These are phyloP conservation scores for Platerodrilus igneus DNA, from an alignment of 2,888 invertebrate genomes.

Conservation along the genomic window DNA sequence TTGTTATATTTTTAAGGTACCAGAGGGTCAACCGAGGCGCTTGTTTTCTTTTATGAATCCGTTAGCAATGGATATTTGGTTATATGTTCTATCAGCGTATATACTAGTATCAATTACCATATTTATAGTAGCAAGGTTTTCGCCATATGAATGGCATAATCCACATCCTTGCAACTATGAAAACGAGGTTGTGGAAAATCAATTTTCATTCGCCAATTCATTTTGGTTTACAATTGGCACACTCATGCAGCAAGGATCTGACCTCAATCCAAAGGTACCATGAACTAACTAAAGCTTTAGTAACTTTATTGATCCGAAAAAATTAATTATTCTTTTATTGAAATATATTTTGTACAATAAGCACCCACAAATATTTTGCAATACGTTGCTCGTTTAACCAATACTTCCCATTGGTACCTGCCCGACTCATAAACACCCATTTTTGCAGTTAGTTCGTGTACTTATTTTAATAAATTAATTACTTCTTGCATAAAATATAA, in stretches of 20 bases:
- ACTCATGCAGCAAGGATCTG: constrained; percentile 80
- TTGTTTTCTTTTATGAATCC: constrained; percentile 86
- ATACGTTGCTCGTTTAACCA: constrained; percentile 27
- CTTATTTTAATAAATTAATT: too few relatives aligned
- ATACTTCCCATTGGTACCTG: constrained; percentile 32
- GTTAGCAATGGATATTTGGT: constrained; percentile 80
- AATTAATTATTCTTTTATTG: too few relatives aligned
- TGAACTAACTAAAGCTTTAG: constrained; percentile 9
- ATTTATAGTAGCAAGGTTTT: constrained; percentile 75
- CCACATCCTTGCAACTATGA: constrained; percentile 65
- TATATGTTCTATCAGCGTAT: constrained; percentile 77
- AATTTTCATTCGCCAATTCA: constrained; percentile 77
- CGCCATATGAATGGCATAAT: constrained; percentile 76
- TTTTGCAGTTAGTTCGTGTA: too few relatives aligned
- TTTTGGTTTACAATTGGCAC: constrained; percentile 90
- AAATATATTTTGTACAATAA: constrained; percentile 23
- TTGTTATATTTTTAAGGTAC: constrained; percentile 52
- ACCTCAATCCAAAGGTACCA: constrained; percentile 68
- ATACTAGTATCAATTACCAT: constrained; percentile 72
- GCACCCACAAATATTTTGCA: constrained; percentile 33
- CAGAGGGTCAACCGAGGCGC: constrained; percentile 64
- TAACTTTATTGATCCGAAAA: too few relatives aligned
- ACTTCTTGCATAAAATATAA: too few relatives aligned
- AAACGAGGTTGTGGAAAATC: constrained; percentile 64
- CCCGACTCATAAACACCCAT: constrained; percentile 38